Evolutionary conservation across 2,888 invertebrate genomes (phyloP), one percentile per base, ranked within the genome.

Genomic region (Aphodius sticticus): DNA sequence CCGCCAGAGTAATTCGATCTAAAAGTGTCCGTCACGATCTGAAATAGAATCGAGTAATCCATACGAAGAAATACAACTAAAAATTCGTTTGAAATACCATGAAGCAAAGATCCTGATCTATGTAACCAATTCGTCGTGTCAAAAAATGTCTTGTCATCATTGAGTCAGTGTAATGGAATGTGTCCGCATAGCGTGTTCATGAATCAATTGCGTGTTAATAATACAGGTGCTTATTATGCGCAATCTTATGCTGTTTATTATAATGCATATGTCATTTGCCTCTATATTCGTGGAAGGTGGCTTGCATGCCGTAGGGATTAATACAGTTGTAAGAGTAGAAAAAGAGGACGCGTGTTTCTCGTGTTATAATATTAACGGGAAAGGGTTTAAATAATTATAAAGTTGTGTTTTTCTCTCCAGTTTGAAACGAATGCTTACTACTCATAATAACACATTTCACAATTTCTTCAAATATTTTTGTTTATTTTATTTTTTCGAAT

Each of bases 1-100:
- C 53, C 6, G 53, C 12, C 53, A 53, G 53, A 9, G 53, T 53
- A 53, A 53, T 53, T 53, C 53, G 12, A 7, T 9, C 53, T 53
- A 3, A 53, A 53, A 53, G 53, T 53, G 53, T 53, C 53, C 0
- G 53, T 53, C 53, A 53, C 6, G 53, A 53, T 53, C 12, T 53
- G 53, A 53, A 53, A 53, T 53, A 53, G 53, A 53, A 53, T 53
- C 53, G 53, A 53, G 53, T 53, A 53, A 53, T 53, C 53, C 53
- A 53, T 53, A 53, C 53, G 53, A 53, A 53, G 53, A 53, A 53
- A 53, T 53, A 53, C 53, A 9, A 53, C 53, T 9, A 53, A 9
- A 53, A 53, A 53, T 53, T 53, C 12, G 53, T 53, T 53, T 2
- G 53, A 53, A 53, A 53, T 53, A 53, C 2, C 53, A 53, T 53